Evolutionary conservation across 1,140 invertebrate species (phyloP).

Genomic region (Eulimnadia texana): DNA sequence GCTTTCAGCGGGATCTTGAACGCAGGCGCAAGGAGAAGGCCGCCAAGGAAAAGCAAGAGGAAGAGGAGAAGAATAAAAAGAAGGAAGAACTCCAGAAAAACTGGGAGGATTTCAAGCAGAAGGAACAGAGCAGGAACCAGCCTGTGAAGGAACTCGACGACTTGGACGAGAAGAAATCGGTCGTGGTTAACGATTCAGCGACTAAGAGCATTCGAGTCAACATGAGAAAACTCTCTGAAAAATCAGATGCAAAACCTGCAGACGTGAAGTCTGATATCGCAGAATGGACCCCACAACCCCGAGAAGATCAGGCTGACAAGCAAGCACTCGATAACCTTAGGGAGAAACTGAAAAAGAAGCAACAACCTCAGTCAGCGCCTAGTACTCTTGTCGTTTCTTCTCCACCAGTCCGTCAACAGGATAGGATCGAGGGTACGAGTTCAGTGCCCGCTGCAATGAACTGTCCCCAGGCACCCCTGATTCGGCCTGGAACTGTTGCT

Average conservation of each 20-base stretch:
- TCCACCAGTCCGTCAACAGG: neutral
- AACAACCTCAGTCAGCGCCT: neutral
- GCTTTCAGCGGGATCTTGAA: neutral
- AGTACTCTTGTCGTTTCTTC: too few relatives aligned
- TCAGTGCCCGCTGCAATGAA: too few relatives aligned
- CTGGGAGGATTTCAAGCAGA: neutral
- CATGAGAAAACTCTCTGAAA: neutral
- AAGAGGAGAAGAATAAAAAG: constrained; percentile 40
- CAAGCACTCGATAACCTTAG: neutral
- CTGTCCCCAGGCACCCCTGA: neutral
- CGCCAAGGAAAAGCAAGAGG: constrained; percentile 11
- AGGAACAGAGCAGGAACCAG: neutral
- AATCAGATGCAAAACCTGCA: neutral
- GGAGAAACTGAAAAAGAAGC: neutral
- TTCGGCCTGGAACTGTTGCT: neutral
- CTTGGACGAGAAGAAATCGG: constrained; percentile 28
- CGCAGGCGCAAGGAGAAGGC: constrained; percentile 9
- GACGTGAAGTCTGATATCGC: neutral
- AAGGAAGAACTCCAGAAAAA: constrained; percentile 33
- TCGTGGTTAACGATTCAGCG: constrained; percentile 27
- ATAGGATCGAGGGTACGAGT: neutral
- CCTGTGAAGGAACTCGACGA: neutral
- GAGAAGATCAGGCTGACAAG: neutral
- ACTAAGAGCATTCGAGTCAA: constrained; percentile 28
- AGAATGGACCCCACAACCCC: neutral